Percentiles rank a stretch among this genome's conserved stretches.
Evolutionary conservation across 2,113 vertebrate genomes (phyloP).

Genomic region (Camelus bactrianus): DNA sequence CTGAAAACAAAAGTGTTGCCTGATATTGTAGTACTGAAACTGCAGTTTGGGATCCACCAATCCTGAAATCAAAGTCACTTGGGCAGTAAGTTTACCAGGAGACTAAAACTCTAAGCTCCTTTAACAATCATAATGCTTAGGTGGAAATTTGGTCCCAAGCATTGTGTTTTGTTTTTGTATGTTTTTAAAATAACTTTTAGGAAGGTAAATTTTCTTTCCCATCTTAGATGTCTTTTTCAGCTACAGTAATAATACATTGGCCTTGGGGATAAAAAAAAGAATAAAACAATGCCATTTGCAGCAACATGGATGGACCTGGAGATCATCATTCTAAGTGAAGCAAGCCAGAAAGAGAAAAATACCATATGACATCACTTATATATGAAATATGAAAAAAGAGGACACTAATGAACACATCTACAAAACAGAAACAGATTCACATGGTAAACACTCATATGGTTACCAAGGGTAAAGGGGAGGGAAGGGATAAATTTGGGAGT

Average conservation of each 20-base stretch:
- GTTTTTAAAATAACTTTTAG: background rate
- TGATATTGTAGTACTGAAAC: background rate
- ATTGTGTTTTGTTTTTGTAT: background rate
- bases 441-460: no score
- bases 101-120: background rate
- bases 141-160: background rate
- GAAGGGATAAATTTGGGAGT: no score
- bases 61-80: constrained; percentile 7
- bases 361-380: no score
- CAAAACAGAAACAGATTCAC: no score
- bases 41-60: background rate
- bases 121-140: background rate
- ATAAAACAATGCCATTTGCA: no score
- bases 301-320: no score
- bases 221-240: background rate
- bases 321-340: no score
- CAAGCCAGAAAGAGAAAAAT: no score
- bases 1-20: background rate
- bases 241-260: background rate
- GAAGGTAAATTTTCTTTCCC: background rate
- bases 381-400: no score
- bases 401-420: no score
- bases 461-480: no score
- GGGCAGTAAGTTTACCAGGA: background rate
- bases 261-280: no score